Conservation (phyloP, 1,140 invertebrate species). For the Zaprionus nigranus region DNA sequence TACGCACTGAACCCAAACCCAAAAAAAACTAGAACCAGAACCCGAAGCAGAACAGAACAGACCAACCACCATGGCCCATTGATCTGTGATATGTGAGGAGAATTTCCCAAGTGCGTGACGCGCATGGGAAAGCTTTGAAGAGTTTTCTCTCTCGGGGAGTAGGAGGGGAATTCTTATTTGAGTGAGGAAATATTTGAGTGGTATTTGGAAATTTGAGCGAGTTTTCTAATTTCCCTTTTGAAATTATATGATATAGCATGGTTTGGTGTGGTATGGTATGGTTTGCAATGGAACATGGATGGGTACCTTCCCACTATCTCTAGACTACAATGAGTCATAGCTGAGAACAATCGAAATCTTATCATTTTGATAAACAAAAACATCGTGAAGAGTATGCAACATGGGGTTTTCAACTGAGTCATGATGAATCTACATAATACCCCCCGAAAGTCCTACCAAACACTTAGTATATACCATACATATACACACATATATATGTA, state of each 20-base stretch:
- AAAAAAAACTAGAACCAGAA: constrained; percentile 44
- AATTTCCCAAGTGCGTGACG: constrained; percentile 56
- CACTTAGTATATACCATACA: not conserved
- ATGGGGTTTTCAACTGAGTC: constrained; percentile 32
- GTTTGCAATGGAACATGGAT: not conserved
- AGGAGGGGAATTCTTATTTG: constrained; percentile 24
- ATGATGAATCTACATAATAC: constrained; percentile 39
- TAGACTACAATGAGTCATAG: constrained; percentile 27
- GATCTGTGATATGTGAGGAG: constrained; percentile 45
- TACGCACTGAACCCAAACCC: constrained; percentile 54
- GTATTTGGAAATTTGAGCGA: constrained; percentile 16
- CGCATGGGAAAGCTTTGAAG: constrained; percentile 59
- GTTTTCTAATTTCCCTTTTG: not conserved
- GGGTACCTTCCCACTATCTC: not conserved
- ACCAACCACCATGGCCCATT: constrained; percentile 55
- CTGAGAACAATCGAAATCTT: constrained; percentile 35
- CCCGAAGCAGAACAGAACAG: constrained; percentile 13
- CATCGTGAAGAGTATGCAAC: constrained; percentile 6
- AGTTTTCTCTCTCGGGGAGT: not conserved
- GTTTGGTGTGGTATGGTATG: constrained; percentile 6
- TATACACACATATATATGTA: not conserved
- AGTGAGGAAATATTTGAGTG: constrained; percentile 54
- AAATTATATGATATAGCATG: not conserved
- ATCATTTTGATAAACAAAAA: constrained; percentile 34
- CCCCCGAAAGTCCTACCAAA: no score